phyloP scores from a whole-genome alignment of 2,888 invertebrate genomes.

The Drosophila demipolita region DNA sequence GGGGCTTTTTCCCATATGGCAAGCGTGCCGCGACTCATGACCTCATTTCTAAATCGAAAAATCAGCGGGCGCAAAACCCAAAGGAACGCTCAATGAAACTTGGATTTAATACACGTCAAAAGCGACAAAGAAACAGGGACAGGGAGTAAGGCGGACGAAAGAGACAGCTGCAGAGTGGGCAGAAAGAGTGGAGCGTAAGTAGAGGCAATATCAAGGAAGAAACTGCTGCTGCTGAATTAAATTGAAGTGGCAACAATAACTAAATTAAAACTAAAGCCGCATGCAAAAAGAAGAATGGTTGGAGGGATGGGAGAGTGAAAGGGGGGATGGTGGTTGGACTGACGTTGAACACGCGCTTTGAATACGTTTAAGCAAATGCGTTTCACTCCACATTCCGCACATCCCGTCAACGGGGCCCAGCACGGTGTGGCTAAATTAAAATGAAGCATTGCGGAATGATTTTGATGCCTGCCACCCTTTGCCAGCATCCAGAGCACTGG shows the following conservation, averaged over 20 bases:
- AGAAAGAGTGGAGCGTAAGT: slow-evolving; percentile 4
- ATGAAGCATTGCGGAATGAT: slow-evolving; percentile 75
- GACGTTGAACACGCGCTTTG: slow-evolving; percentile 71
- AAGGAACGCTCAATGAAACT: slow-evolving; percentile 74
- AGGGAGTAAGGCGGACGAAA: neutral
- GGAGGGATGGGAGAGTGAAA: neutral
- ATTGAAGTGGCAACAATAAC: slow-evolving; percentile 77
- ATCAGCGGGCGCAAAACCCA: slow-evolving; percentile 80
- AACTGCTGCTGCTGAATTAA: slow-evolving; percentile 40
- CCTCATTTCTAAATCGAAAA: slow-evolving; percentile 82
- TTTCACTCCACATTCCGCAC: slow-evolving; percentile 2
- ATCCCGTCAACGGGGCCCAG: neutral
- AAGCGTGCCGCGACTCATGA: slow-evolving; percentile 67
- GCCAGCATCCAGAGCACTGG: neutral
- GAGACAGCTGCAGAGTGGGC: neutral
- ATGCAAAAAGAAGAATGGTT: slow-evolving; percentile 10
- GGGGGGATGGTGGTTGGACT: slow-evolving; percentile 23
- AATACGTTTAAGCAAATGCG: slow-evolving; percentile 70
- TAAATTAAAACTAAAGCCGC: slow-evolving; percentile 76
- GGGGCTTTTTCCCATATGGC: slow-evolving; percentile 66
- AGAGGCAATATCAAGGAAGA: slow-evolving; percentile 16
- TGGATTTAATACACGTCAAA: slow-evolving; percentile 60
- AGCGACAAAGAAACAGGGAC: neutral
- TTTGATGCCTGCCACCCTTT: slow-evolving; percentile 37
- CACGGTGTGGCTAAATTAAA: slow-evolving; percentile 62